phyloP scores from a whole-genome alignment of 2,113 vertebrate species.

The Clarias magur region DNA sequence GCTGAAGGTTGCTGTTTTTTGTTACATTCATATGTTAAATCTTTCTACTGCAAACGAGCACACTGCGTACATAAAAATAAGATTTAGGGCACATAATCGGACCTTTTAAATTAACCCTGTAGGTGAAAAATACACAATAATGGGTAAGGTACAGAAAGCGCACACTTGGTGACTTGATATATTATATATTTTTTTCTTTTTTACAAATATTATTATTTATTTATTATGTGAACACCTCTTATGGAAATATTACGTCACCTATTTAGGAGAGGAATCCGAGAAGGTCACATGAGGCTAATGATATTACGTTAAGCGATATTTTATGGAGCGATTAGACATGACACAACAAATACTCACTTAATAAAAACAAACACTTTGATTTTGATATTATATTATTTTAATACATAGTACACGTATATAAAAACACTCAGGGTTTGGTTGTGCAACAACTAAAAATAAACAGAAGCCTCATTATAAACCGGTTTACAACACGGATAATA shows the following conservation, averaged over 20 bases:
- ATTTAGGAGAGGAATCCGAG: background rate
- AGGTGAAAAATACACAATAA: background rate
- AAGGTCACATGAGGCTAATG: background rate
- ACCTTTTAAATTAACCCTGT: background rate
- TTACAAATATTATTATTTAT: background rate
- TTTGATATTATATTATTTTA: background rate
- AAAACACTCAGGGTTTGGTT: background rate
- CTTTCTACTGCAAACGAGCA: background rate
- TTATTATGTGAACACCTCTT: background rate
- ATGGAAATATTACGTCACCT: background rate
- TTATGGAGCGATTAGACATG: background rate
- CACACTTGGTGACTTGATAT: background rate
- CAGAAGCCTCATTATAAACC: constrained; percentile 3
- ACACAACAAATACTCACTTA: background rate
- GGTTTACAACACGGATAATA: background rate
- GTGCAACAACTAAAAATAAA: background rate
- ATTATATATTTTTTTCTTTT: background rate
- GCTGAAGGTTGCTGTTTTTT: background rate
- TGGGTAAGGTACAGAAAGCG: background rate
- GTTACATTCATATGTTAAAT: background rate
- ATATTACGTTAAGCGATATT: background rate
- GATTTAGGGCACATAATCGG: background rate
- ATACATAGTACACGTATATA: background rate
- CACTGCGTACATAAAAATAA: background rate
- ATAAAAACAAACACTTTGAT: background rate